Evolutionary conservation across 1,140 invertebrate species (phyloP).

Genomic region (Leptinotarsa defecta): DNA sequence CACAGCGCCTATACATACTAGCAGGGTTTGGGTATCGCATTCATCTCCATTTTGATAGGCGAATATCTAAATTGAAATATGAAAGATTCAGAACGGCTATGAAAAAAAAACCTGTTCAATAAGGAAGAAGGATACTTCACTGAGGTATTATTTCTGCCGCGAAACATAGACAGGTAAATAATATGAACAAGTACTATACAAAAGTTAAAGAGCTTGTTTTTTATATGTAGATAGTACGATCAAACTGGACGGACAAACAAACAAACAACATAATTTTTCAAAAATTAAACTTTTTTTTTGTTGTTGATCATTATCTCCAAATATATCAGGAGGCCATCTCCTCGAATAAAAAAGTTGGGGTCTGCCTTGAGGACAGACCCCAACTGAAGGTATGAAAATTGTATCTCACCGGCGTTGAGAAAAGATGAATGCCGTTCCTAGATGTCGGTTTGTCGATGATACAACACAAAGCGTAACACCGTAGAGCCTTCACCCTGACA

Average conservation of each 20-base stretch:
- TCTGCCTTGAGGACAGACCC: no score
- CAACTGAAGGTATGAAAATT: background rate
- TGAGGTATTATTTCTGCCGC: no score
- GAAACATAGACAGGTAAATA: no score
- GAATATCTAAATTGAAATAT: slow-evolving; percentile 34
- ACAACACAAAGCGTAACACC: slow-evolving; percentile 40
- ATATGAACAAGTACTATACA: no score
- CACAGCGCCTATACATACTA: slow-evolving; percentile 35
- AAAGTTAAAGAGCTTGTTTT: no score
- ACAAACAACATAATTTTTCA: no score
- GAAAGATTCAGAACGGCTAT: background rate
- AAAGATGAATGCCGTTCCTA: slow-evolving; percentile 41
- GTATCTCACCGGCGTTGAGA: slow-evolving; percentile 38
- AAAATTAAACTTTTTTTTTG: no score
- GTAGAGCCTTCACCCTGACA: slow-evolving; percentile 38
- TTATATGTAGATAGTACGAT: no score
- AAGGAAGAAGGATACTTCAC: no score
- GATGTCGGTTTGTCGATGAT: slow-evolving; percentile 38
- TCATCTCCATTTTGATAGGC: slow-evolving; percentile 36
- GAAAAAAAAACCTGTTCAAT: no score
- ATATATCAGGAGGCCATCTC: background rate
- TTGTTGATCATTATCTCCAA: background rate
- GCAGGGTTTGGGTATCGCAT: slow-evolving; percentile 35
- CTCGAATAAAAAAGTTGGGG: no score
- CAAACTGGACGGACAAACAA: no score